Evolutionary conservation across 2,113 vertebrate species (phyloP).

Genomic region (Sciurus niger): DNA sequence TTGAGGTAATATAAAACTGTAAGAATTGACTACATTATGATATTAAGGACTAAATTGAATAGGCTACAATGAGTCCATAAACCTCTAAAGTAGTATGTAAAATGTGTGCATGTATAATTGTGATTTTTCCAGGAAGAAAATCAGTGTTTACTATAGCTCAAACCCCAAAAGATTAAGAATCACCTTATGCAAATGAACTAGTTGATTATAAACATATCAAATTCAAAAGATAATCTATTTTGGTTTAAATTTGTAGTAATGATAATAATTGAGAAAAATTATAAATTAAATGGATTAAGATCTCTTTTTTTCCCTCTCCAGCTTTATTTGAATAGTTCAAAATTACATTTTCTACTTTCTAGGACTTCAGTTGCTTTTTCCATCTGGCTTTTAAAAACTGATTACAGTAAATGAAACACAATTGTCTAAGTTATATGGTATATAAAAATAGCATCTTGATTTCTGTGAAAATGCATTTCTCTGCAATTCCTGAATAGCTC

Average conservation of each 20-base stretch:
- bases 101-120: not conserved
- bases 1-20: not conserved
- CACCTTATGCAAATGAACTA: not conserved
- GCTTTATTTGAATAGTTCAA: conserved; percentile 99
- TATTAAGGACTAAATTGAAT: not conserved
- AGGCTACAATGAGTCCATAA: not conserved
- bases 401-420: too few relatives aligned
- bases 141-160: not conserved
- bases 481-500: conserved; percentile 95
- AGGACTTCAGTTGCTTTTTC: conserved; percentile 95
- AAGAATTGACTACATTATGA: not conserved
- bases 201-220: not conserved
- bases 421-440: conserved; percentile 91
- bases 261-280: conserved; percentile 24
- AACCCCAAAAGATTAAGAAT: not conserved
- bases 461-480: conserved; percentile 99
- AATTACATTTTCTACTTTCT: conserved; percentile 99
- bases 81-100: not conserved
- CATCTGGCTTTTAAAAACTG: not conserved
- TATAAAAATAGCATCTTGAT: conserved; percentile 99
- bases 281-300: not conserved
- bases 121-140: not conserved
- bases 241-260: not conserved
- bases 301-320: conserved; percentile 94
- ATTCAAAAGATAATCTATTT: not conserved